Evolutionary conservation across 2,888 invertebrate species (phyloP).

Genomic region (Hyalella azteca): DNA sequence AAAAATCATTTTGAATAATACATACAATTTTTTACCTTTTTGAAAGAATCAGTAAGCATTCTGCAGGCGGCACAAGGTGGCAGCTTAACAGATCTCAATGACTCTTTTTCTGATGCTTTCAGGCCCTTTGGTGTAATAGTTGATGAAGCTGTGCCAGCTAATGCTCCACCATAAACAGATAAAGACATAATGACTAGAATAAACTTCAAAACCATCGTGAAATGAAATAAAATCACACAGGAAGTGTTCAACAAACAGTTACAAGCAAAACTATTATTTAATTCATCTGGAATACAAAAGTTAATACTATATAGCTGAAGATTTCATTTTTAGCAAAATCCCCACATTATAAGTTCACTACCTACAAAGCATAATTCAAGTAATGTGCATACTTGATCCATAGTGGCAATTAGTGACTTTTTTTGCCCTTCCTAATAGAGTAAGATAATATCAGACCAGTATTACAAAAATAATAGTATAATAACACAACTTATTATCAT

Average conservation of each 20-base stretch:
- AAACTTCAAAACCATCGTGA: conserved; percentile 25
- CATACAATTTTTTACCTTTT: conserved; percentile 65
- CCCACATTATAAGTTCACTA: too few species aligned
- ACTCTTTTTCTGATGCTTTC: conserved; percentile 47
- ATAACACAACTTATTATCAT: too few species aligned
- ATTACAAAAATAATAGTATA: too few species aligned
- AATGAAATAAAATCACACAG: background rate
- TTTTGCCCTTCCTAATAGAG: too few species aligned
- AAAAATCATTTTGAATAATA: background rate
- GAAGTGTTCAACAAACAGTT: background rate
- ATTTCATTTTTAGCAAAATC: too few species aligned
- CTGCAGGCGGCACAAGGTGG: conserved; percentile 83
- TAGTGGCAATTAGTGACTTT: too few species aligned
- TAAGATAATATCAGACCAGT: too few species aligned
- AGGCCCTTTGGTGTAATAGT: conserved; percentile 35
- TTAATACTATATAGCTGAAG: too few species aligned
- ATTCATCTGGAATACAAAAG: too few species aligned
- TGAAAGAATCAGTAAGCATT: conserved; percentile 76
- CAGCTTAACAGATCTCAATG: conserved; percentile 61
- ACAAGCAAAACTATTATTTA: background rate
- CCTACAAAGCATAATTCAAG: too few species aligned
- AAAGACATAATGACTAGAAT: background rate
- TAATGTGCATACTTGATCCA: too few species aligned
- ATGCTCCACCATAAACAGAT: background rate
- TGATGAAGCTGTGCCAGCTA: background rate